Conservation (phyloP, 35 echinoderm and acorn worm genomes). For the Patiria miniata region DNA sequence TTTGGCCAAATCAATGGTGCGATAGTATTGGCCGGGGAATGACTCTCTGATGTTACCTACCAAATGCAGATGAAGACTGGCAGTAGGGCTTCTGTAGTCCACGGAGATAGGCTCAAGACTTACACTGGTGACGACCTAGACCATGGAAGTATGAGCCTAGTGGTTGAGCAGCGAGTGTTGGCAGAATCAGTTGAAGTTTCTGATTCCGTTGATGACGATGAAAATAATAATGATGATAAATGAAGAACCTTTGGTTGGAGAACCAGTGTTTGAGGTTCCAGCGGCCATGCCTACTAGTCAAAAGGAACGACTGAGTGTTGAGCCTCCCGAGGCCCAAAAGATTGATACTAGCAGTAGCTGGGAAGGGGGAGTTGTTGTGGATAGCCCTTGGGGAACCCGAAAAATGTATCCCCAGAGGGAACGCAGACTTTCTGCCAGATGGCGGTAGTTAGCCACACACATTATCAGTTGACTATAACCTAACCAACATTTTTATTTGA, state of each 20-base stretch:
- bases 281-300: too few relatives aligned
- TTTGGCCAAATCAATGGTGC: background rate
- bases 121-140: background rate
- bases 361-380: background rate
- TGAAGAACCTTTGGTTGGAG: too few relatives aligned
- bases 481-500: too few relatives aligned
- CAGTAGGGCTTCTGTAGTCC: background rate
- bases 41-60: constrained; percentile 46
- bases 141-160: background rate
- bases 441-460: too few relatives aligned
- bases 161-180: background rate
- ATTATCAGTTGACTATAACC: too few relatives aligned
- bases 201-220: background rate
- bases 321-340: background rate
- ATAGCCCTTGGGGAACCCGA: background rate
- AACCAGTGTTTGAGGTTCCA: too few relatives aligned
- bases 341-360: background rate
- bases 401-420: background rate
- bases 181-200: background rate
- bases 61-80: constrained; percentile 3
- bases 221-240: too few relatives aligned
- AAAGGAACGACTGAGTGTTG: too few relatives aligned
- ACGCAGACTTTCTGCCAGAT: background rate
- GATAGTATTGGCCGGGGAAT: constrained; percentile 8
- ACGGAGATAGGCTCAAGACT: constrained; percentile 29